phyloP scores from a whole-genome alignment of 1,140 invertebrate species.

The Dolichoris vasculosae region DNA sequence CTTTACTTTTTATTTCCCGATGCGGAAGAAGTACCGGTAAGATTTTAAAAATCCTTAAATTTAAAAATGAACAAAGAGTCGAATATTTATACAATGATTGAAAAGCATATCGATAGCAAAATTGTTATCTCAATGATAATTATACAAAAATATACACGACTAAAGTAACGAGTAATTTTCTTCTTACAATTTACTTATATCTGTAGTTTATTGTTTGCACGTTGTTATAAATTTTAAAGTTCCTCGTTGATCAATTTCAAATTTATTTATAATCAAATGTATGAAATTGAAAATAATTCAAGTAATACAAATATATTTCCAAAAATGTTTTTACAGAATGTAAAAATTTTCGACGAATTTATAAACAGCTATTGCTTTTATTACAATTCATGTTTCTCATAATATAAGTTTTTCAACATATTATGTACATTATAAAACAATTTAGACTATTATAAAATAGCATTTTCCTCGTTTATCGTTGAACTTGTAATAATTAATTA shows the following conservation, averaged over 20 bases:
- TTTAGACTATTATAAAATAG: not conserved
- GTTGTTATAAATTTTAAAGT: not conserved
- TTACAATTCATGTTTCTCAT: not conserved
- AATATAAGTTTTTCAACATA: not conserved
- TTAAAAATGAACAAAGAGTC: constrained; percentile 4
- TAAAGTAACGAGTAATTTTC: not conserved
- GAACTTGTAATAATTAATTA: not conserved
- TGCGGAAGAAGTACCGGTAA: constrained; percentile 80
- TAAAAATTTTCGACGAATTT: too few species aligned
- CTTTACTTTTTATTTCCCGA: constrained; percentile 93
- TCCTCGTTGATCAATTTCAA: not conserved
- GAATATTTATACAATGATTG: not conserved
- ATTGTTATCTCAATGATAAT: not conserved
- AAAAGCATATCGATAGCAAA: not conserved
- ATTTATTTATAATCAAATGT: not conserved
- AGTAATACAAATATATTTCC: not conserved
- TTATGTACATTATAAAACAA: not conserved
- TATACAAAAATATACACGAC: not conserved
- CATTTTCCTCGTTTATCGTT: not conserved
- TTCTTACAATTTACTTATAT: not conserved
- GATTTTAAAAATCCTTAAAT: constrained; percentile 40
- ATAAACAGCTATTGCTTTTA: not conserved
- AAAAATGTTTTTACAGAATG: too few species aligned
- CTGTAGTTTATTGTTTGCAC: not conserved
- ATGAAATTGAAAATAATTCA: not conserved